Evolutionary conservation across 2,797 vertebrate genomes (phyloP).

Genomic region (Huso huso): DNA sequence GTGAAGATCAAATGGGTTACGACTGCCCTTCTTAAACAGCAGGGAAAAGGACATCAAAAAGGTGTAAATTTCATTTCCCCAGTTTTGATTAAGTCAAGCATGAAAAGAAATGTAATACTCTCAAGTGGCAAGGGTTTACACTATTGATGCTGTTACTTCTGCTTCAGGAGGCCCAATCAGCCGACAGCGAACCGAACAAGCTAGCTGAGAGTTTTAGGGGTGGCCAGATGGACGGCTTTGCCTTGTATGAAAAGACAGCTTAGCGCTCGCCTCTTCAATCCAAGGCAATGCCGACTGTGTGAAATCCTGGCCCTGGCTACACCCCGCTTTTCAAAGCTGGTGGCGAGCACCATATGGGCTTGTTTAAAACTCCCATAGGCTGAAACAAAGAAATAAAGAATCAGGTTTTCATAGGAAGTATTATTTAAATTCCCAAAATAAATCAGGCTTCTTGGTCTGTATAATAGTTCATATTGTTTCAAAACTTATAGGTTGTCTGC

Average conservation of each 20-base stretch:
- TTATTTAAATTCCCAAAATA: slow-evolving; percentile 52
- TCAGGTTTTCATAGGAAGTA: slow-evolving; percentile 69
- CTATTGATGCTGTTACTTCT: slow-evolving; percentile 99
- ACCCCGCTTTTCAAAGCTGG: slow-evolving; percentile 65
- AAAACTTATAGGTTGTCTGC: slow-evolving; percentile 10
- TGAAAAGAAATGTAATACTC: slow-evolving; percentile 99
- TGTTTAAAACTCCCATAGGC: slow-evolving; percentile 70
- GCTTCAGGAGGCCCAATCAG: slow-evolving; percentile 98
- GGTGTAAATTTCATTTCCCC: slow-evolving; percentile 99
- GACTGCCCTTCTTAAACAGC: slow-evolving; percentile 96
- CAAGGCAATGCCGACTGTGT: slow-evolving; percentile 97
- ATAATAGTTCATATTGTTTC: slow-evolving; percentile 47
- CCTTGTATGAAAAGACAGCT: slow-evolving; percentile 98
- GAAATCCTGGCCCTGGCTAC: slow-evolving; percentile 85
- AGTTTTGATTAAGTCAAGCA: slow-evolving; percentile 99
- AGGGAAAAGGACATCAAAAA: slow-evolving; percentile 99
- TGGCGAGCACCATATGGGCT: slow-evolving; percentile 70
- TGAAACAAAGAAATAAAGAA: slow-evolving; percentile 67
- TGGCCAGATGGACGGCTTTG: slow-evolving; percentile 99
- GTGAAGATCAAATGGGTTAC: slow-evolving; percentile 99
- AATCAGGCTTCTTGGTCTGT: slow-evolving; percentile 57
- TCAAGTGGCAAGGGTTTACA: slow-evolving; percentile 98
- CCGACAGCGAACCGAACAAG: slow-evolving; percentile 89
- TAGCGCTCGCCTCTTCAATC: slow-evolving; percentile 98
- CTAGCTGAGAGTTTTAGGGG: slow-evolving; percentile 89